Percentiles rank a stretch among this genome's conserved stretches.
phyloP scores from a whole-genome alignment of 1,140 invertebrate species.

The Philopotamus ludificatus region DNA sequence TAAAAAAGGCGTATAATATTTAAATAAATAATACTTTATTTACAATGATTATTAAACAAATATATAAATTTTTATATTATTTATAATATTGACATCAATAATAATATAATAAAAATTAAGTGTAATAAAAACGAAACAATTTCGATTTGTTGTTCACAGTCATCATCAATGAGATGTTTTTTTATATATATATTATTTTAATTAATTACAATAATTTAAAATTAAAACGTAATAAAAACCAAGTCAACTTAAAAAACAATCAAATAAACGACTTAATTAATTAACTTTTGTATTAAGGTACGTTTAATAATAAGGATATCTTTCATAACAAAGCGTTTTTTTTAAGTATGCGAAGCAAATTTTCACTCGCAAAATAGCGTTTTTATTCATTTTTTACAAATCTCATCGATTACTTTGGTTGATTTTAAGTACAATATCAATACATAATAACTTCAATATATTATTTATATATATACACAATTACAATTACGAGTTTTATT shows the following conservation, averaged over 20 bases:
- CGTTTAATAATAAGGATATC: conserved; percentile 25
- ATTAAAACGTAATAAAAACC: background rate
- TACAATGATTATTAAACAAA: conserved; percentile 38
- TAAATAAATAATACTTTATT: conserved; percentile 38
- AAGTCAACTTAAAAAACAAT: conserved; percentile 13
- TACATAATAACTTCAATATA: conserved; percentile 29
- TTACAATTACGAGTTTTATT: conserved; percentile 21
- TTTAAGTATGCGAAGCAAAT: conserved; percentile 38
- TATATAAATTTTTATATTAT: conserved; percentile 35
- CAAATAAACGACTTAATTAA: conserved; percentile 22
- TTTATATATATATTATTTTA: background rate
- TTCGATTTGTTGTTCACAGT: conserved; percentile 12
- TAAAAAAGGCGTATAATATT: conserved; percentile 13
- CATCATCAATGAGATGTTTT: background rate
- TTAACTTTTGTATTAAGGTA: conserved; percentile 26
- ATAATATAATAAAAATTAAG: conserved; percentile 28
- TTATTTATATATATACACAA: conserved; percentile 37
- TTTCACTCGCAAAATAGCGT: conserved; percentile 37
- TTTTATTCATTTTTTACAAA: conserved; percentile 34
- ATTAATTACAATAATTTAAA: conserved; percentile 13
- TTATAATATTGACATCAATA: conserved; percentile 22
- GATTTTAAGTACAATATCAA: conserved; percentile 40
- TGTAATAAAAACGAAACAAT: conserved; percentile 25
- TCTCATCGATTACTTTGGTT: conserved; percentile 41
- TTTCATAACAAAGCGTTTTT: conserved; percentile 30